These are phyloP conservation scores for Tolmerus cingulatus DNA, from an alignment of 2,888 invertebrate genomes.

Conservation along the genomic window DNA sequence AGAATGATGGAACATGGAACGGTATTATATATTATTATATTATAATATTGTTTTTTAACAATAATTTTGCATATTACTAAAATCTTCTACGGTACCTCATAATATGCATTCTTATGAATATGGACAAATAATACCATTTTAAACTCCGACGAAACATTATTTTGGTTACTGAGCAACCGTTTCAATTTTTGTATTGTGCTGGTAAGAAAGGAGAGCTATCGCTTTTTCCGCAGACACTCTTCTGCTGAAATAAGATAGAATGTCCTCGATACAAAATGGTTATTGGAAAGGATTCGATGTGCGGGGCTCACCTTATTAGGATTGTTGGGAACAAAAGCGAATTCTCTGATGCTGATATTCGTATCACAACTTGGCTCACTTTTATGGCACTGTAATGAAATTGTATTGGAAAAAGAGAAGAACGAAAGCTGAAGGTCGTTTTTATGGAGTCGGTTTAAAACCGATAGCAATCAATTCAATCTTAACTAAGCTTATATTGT, in stretches of 20 bases:
- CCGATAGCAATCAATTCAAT: not conserved
- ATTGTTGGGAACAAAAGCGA: not conserved
- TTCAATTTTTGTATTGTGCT: not conserved
- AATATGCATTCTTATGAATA: not conserved
- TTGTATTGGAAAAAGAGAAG: not conserved
- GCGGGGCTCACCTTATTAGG: not conserved
- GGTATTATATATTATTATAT: not conserved
- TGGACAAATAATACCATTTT: not conserved
- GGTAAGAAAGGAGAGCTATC: not conserved
- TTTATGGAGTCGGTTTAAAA: not conserved
- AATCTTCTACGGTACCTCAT: not conserved
- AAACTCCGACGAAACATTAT: not conserved
- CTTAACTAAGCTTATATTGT: not conserved
- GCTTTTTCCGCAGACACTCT: not conserved
- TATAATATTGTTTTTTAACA: not conserved
- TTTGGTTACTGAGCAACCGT: not conserved
- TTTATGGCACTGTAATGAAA: not conserved
- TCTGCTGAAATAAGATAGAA: not conserved
- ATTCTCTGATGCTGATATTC: not conserved
- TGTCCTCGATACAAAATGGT: not conserved
- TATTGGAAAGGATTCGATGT: not conserved
- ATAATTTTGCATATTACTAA: not conserved
- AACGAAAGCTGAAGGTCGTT: not conserved
- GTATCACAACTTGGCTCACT: not conserved
- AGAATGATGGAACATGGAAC: not conserved